Evolutionary conservation across 1,140 invertebrate species (phyloP).

Genomic region (Aphaenogaster floridana): DNA sequence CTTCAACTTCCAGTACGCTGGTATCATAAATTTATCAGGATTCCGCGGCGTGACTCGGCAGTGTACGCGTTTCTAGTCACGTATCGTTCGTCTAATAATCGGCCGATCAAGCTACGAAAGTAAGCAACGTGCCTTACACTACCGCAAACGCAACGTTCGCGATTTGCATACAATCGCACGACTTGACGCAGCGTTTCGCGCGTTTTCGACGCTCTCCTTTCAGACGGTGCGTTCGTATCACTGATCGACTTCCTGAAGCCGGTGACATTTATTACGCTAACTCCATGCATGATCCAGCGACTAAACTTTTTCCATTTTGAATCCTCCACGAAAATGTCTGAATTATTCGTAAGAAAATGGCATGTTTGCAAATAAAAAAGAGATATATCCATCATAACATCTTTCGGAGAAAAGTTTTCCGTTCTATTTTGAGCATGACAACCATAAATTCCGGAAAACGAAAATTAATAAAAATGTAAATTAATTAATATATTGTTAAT

Average conservation of each 20-base stretch:
- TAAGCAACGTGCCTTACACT: constrained; percentile 38
- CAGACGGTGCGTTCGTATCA: constrained; percentile 1
- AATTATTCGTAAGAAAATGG: not conserved
- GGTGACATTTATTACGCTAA: constrained; percentile 14
- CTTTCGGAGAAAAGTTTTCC: not conserved
- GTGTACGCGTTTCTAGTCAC: constrained; percentile 60
- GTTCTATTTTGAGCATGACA: not conserved
- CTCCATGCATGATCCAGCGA: not conserved
- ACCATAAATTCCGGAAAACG: not conserved
- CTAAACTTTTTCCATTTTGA: not conserved
- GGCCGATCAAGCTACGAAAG: constrained; percentile 51
- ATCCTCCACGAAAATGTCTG: not conserved
- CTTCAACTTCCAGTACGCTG: constrained; percentile 2
- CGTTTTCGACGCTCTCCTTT: constrained; percentile 67
- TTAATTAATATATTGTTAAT: constrained; percentile 26
- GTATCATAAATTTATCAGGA: constrained; percentile 57
- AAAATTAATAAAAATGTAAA: constrained; percentile 17
- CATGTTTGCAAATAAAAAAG: not conserved
- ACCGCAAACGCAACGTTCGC: constrained; percentile 35
- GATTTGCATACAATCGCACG: constrained; percentile 76
- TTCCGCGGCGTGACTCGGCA: not conserved
- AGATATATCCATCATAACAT: not conserved
- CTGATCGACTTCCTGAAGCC: constrained; percentile 32
- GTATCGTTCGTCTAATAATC: constrained; percentile 72
- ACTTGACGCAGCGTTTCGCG: constrained; percentile 71